These are phyloP conservation scores for Mormyrops boulengeri DNA, from an alignment of 2,797 vertebrate genomes.

Conservation along the genomic window DNA sequence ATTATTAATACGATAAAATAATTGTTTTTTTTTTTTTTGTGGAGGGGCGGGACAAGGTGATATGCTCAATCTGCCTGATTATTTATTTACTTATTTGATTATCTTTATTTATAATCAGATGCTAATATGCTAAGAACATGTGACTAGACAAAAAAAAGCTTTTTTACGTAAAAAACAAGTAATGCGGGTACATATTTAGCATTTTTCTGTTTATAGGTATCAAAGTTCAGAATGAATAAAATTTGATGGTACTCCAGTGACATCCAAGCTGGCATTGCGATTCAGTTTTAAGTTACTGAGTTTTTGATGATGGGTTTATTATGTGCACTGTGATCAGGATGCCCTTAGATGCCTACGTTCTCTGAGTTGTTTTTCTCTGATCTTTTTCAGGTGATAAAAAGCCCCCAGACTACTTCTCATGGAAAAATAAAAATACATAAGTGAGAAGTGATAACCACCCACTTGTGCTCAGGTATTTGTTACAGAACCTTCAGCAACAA, in stretches of 20 bases:
- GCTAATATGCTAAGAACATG: neutral
- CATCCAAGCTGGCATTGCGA: neutral
- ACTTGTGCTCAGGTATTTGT: neutral
- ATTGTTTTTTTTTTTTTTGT: neutral
- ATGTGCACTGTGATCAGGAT: neutral
- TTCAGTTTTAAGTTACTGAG: neutral
- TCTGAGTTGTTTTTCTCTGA: neutral
- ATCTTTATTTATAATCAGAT: slow-evolving; percentile 15
- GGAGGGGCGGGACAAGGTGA: neutral
- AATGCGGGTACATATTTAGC: neutral
- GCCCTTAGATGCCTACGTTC: neutral
- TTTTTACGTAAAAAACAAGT: neutral
- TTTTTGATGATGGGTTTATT: neutral
- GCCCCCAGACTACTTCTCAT: neutral
- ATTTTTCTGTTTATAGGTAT: neutral
- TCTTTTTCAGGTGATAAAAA: neutral
- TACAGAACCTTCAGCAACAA: neutral
- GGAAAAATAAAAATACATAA: neutral
- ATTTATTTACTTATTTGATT: slow-evolving; percentile 14
- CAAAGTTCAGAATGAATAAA: neutral
- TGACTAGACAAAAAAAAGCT: neutral
- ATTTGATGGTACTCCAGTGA: neutral
- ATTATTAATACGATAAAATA: neutral
- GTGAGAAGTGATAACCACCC: neutral
- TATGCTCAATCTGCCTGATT: slow-evolving; percentile 6